These are phyloP conservation scores for Neoaliturus tenellus DNA, from an alignment of 2,888 invertebrate species.

Conservation along the genomic window DNA sequence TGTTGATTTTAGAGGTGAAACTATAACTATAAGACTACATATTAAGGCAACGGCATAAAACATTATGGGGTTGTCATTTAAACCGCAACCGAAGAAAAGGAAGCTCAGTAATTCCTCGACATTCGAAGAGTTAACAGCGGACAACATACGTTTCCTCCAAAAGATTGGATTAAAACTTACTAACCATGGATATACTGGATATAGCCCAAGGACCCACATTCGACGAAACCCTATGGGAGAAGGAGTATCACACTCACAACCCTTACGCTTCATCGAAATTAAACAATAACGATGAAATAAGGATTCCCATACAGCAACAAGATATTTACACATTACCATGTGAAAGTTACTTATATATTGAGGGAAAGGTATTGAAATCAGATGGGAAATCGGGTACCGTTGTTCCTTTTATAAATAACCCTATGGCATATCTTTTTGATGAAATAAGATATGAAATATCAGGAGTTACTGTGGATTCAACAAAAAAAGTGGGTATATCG, in stretches of 20 bases:
- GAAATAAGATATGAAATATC: slow-evolving; percentile 55
- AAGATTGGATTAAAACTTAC: neutral
- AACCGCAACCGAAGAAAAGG: neutral
- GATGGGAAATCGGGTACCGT: neutral
- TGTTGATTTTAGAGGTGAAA: slow-evolving; percentile 28
- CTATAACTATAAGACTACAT: neutral
- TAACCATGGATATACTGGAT: slow-evolving; percentile 52
- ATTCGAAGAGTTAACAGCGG: slow-evolving; percentile 9
- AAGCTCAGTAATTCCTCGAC: neutral
- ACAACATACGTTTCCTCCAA: slow-evolving; percentile 25
- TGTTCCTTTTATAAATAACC: slow-evolving; percentile 52
- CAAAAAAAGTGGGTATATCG: slow-evolving; percentile 50
- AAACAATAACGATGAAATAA: slow-evolving; percentile 69
- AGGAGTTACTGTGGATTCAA: slow-evolving; percentile 57
- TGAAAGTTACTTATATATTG: slow-evolving; percentile 64
- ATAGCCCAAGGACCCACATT: slow-evolving; percentile 47
- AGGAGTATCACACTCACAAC: slow-evolving; percentile 65
- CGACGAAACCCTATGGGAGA: slow-evolving; percentile 56
- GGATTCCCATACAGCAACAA: slow-evolving; percentile 68
- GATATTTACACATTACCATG: slow-evolving; percentile 68
- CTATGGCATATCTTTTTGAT: slow-evolving; percentile 54
- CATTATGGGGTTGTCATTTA: slow-evolving; percentile 37
- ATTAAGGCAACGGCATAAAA: neutral
- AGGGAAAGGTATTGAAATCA: slow-evolving; percentile 55
- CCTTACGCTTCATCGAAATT: slow-evolving; percentile 66